Percentiles rank a stretch among this genome's conserved stretches.
phyloP scores from a whole-genome alignment of 1,140 invertebrate species.

The Oreohelix idahoensis region DNA sequence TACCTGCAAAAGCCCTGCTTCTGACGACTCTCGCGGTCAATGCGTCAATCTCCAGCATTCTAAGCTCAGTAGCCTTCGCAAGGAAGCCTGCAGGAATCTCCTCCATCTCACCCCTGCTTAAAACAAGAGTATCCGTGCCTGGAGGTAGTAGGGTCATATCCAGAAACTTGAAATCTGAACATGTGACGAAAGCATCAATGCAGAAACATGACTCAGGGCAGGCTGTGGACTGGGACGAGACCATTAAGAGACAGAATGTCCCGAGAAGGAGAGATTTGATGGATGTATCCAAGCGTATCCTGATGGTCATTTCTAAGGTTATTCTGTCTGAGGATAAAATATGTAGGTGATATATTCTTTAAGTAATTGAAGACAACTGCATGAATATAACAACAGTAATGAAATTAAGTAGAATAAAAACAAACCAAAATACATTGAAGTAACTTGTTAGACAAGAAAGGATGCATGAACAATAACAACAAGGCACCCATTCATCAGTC shows the following conservation, averaged over 20 bases:
- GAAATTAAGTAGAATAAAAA: no score
- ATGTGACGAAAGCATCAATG: slow-evolving; percentile 27
- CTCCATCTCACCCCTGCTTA: slow-evolving; percentile 33
- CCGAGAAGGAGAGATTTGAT: neutral
- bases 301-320: neutral
- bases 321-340: neutral
- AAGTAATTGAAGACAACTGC: no score
- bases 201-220: slow-evolving; percentile 25
- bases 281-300: no score
- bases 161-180: slow-evolving; percentile 30
- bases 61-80: neutral
- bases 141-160: slow-evolving; percentile 9
- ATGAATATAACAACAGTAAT: no score
- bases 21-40: slow-evolving; percentile 5
- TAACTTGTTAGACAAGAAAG: neutral
- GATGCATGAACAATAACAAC: neutral
- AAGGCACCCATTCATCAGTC: no score
- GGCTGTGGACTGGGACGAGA: neutral
- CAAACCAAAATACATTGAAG: no score
- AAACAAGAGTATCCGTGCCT: slow-evolving; percentile 9
- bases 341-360: no score
- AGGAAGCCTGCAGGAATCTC: slow-evolving; percentile 27
- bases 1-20: slow-evolving; percentile 28
- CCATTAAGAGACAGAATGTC: neutral
- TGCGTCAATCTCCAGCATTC: slow-evolving; percentile 20